Base-by-base conservation (phyloP, 2,797 vertebrate species). In the Helostoma temminkii region DNA sequence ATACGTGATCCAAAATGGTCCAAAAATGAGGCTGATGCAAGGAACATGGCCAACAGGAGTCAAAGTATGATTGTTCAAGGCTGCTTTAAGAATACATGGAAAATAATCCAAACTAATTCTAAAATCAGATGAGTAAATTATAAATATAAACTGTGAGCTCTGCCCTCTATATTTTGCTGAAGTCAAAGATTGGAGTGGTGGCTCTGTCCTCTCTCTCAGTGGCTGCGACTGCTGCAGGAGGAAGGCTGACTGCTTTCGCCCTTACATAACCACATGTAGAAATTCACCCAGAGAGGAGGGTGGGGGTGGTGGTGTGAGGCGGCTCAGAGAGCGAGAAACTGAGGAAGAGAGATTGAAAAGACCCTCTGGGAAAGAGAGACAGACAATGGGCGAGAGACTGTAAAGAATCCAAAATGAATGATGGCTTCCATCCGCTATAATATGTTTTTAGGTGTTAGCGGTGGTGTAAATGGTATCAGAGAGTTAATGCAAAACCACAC, bases 271-370 rank as follows among this genome's bases (percentile, higher is more conserved):
- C 77, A 70, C 76, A 75, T 85, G 85, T 80, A 84, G 74, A 83
- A 73, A 86, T 81, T 82, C 94, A 91, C 94, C 95, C 96, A 93
- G 1, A 59, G 77, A 80, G 87, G 75, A 82, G 73, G 14, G 28
- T 25, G 32, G 62, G 7, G 68, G 65, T 28, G 62, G 19, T 1
- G 16, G 34, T 39, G 61, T 48, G 82, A 60, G 71, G 49, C 49
- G 78, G 78, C 72, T 74, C 85, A 74, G 68, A 82, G 68, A 59
- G 68, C 9, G 37, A 71, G 73, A 81, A 62, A 63, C 42, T 55
- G 55, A 54, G 69, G 18, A 42, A 78, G 80, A 76, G 47, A 74
- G 42, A 78, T 74, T 7, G 37, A 71, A 91, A 94, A 93, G 94
- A 91, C 1, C 68, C 88, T 83, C 55, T 76, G 90, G 75, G 88